Evolutionary conservation across 2,888 invertebrate genomes (phyloP).

Genomic region (Poecilobothrus nobilitatus): DNA sequence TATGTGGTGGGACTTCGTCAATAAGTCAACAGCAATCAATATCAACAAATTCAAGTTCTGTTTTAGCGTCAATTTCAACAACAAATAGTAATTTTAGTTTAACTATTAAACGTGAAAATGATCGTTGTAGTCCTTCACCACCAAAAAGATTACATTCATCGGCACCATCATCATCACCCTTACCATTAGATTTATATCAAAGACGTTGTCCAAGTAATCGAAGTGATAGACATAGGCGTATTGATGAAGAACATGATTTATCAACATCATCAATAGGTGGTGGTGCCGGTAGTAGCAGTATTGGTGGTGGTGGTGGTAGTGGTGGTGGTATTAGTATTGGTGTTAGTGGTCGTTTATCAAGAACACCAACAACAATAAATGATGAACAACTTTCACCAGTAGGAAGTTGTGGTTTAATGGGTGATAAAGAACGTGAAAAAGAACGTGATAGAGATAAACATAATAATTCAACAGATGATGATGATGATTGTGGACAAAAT

Average conservation of each 20-base stretch:
- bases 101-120: slow-evolving; percentile 34
- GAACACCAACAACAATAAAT: slow-evolving; percentile 25
- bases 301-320: slow-evolving; percentile 17
- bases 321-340: slow-evolving; percentile 19
- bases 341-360: slow-evolving; percentile 19
- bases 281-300: slow-evolving; percentile 13
- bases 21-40: slow-evolving; percentile 30
- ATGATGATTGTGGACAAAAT: slow-evolving; percentile 44
- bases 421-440: slow-evolving; percentile 12
- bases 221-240: slow-evolving; percentile 19
- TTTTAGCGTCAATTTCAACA: slow-evolving; percentile 23
- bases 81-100: slow-evolving; percentile 22
- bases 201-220: slow-evolving; percentile 34
- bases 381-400: slow-evolving; percentile 23
- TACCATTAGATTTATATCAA: slow-evolving; percentile 44
- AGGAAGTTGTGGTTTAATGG: slow-evolving; percentile 12
- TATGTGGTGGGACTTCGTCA: slow-evolving; percentile 28
- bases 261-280: slow-evolving; percentile 4
- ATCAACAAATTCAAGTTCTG: slow-evolving; percentile 38
- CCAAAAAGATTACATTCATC: slow-evolving; percentile 29
- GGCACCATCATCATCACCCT: slow-evolving; percentile 27
- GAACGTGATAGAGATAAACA: slow-evolving; percentile 18
- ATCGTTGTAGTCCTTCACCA: slow-evolving; percentile 40
- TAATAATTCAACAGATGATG: slow-evolving; percentile 32
- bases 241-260: slow-evolving; percentile 24